Conservation (phyloP, 2,888 invertebrate species). For the Epinotia brunnichana region DNA sequence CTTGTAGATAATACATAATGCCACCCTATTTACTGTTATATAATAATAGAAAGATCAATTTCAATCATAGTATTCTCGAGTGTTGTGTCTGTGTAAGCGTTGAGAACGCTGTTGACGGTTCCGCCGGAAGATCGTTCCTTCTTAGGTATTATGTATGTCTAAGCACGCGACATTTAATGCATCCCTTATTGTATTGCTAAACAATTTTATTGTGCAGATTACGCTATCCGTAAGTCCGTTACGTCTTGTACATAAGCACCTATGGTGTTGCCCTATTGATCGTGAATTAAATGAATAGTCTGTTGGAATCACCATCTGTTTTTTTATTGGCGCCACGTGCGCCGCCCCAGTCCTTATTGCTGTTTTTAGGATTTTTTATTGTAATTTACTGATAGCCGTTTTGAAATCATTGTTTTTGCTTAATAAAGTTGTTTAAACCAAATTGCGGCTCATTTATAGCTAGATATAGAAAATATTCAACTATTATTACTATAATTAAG, state of each 20-base stretch:
- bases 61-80: constrained; percentile 64
- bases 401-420: constrained; percentile 41
- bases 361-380: constrained; percentile 44
- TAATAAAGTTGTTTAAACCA: constrained; percentile 3
- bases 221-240: constrained; percentile 56
- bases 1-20: constrained; percentile 76
- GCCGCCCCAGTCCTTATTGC: constrained; percentile 41
- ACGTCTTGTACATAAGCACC: constrained; percentile 81
- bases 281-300: constrained; percentile 81
- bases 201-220: constrained; percentile 67
- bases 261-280: constrained; percentile 73
- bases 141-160: constrained; percentile 61
- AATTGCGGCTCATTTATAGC: no score
- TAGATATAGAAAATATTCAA: no score
- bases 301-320: constrained; percentile 72
- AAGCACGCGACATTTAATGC: constrained; percentile 61
- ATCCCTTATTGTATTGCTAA: constrained; percentile 60
- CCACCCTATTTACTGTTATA: constrained; percentile 69
- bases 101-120: constrained; percentile 48
- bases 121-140: constrained; percentile 58
- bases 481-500: no score
- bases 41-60: constrained; percentile 67
- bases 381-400: constrained; percentile 36
- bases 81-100: constrained; percentile 70
- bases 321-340: constrained; percentile 62